phyloP scores from a whole-genome alignment of 2,113 vertebrate species.

The Hippocampus comes region DNA sequence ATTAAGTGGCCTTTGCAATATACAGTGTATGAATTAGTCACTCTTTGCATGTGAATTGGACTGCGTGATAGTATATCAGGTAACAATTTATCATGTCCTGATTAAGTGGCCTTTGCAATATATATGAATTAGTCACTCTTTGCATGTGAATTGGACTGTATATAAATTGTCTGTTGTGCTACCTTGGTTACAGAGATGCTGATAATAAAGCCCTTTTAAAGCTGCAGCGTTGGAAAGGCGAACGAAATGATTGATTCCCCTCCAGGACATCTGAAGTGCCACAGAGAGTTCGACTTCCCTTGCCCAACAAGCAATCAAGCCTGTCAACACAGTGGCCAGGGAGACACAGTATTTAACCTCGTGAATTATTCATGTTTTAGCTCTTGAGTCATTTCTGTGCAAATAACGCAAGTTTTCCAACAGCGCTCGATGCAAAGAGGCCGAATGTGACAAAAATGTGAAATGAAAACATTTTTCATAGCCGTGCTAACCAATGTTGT shows the following conservation, averaged over 20 bases:
- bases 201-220: conserved; percentile 39
- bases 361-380: conserved; percentile 41
- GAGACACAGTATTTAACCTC: conserved; percentile 14
- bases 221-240: conserved; percentile 2
- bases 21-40: no score
- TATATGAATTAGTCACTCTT: no score
- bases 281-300: conserved; percentile 25
- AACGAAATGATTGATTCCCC: conserved; percentile 51
- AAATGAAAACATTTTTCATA: conserved; percentile 34
- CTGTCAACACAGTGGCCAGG: conserved; percentile 20
- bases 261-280: conserved; percentile 34
- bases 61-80: not conserved
- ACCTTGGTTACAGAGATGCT: conserved; percentile 31
- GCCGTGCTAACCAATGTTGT: conserved; percentile 25
- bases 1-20: no score
- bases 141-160: not conserved
- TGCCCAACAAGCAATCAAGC: not conserved
- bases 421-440: not conserved
- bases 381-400: not conserved
- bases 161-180: not conserved
- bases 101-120: no score
- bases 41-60: not conserved
- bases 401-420: not conserved
- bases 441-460: not conserved
- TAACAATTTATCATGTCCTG: no score